Base-by-base conservation (phyloP, 1,140 invertebrate genomes). In the Orchesella cincta region DNA sequence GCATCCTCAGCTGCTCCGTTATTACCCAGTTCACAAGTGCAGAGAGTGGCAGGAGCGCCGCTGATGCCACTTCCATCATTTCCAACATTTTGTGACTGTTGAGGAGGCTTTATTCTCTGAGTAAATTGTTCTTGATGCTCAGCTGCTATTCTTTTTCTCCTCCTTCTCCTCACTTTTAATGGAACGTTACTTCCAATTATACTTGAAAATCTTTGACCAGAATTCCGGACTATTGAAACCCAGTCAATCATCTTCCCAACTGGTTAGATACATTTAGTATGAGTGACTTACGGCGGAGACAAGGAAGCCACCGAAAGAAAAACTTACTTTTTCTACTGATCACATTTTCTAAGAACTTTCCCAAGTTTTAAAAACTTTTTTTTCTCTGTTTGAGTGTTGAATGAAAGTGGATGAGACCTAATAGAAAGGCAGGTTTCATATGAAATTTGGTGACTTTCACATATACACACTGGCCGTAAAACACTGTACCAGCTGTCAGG, bases 201-300 rank as follows among this genome's bases (percentile, higher is more conserved):
- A 84, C 90, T 91, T 76, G 90, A 92, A 84, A 93, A 92, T 35
- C 91, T 87, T 39, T 91, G 88, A 33, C 90, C 85, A 51, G 91
- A 92, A 82, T 92, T 90, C 73, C 91, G 88, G 35, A 92, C 90
- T 76, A 92, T 92, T 77, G 90, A 92, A 77, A 93, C 91, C 91
- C 91, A 93, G 86, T 93, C 91, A 81, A 93, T 92, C 91, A 93
- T 93, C 31, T 29, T 67, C 39, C 39, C 20, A 46, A 46, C 8
- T 20, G 39, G 39, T 46, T 46, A 12, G 8, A 46, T 46, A 20
- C 39, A 12, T 46, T 46, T 20, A 46, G 8, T 20, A 46, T 46
- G 39, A 46, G 20, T n/a, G n/a, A n/a, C n/a, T n/a, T n/a, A n/a
- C n/a, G n/a, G n/a, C n/a, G n/a, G n/a, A n/a, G n/a, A n/a, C n/a